Percentiles rank a stretch among this genome's conserved stretches.
Evolutionary conservation across 2,888 invertebrate genomes (phyloP).

Genomic region (Lordiphosa andalusiaca): DNA sequence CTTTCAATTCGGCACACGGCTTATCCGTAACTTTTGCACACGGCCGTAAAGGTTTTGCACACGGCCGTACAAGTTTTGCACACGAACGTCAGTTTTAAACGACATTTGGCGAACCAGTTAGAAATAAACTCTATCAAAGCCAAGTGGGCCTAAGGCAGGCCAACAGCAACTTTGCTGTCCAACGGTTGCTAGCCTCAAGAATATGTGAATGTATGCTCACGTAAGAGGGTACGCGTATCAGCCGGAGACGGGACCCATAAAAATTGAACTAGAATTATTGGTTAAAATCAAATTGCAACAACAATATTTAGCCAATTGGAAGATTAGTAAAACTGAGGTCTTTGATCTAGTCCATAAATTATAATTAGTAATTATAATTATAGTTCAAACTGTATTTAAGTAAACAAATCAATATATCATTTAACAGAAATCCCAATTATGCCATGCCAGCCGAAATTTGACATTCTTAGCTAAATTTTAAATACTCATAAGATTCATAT

Average conservation of each 20-base stretch:
- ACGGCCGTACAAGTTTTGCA: slow-evolving; percentile 48
- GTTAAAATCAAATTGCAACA: slow-evolving; percentile 17
- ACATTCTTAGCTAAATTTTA: too few relatives aligned
- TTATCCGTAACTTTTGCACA: slow-evolving; percentile 60
- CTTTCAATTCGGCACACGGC: slow-evolving; percentile 55
- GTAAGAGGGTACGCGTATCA: slow-evolving; percentile 20
- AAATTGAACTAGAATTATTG: slow-evolving; percentile 18
- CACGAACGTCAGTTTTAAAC: slow-evolving; percentile 37
- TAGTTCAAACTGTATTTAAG: neutral
- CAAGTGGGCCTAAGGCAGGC: slow-evolving; percentile 54
- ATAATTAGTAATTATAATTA: slow-evolving; percentile 16
- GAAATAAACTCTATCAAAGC: slow-evolving; percentile 58
- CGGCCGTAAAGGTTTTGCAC: slow-evolving; percentile 49
- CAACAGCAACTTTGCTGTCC: slow-evolving; percentile 30
- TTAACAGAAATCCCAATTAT: too few relatives aligned
- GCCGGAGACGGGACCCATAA: slow-evolving; percentile 28
- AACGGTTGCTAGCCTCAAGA: slow-evolving; percentile 44
- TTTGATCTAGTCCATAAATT: slow-evolving; percentile 34
- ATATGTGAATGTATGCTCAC: slow-evolving; percentile 16
- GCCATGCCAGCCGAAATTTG: too few relatives aligned
- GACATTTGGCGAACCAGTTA: slow-evolving; percentile 38
- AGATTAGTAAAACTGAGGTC: slow-evolving; percentile 38
- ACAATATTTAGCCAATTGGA: slow-evolving; percentile 16
- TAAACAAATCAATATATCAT: too few relatives aligned
- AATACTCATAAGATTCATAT: too few relatives aligned